Conservation (phyloP, 2,797 vertebrate genomes). For the Pterois miles region DNA sequence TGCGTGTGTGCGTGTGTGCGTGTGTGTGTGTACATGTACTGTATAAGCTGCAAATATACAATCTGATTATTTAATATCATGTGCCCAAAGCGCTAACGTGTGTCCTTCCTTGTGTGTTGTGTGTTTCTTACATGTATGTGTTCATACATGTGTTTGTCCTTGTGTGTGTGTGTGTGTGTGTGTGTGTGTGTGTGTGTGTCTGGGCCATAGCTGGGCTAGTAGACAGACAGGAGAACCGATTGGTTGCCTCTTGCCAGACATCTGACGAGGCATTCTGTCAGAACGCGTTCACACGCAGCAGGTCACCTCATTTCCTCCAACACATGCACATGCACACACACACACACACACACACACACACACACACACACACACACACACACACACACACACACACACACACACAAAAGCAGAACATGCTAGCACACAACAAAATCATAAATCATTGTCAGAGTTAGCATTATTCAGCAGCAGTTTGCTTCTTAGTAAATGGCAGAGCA, state of each 20-base stretch:
- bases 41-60: background rate
- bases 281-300: conserved; percentile 42
- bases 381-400: conserved; percentile 20
- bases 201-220: background rate
- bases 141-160: background rate
- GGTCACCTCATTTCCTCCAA: conserved; percentile 63
- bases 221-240: conserved; percentile 60
- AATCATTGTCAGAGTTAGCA: conserved; percentile 61
- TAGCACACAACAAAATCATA: conserved; percentile 35
- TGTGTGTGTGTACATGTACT: background rate
- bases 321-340: background rate
- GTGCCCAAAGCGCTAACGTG: background rate
- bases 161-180: conserved; percentile 9
- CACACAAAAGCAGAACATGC: conserved; percentile 5
- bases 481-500: conserved; percentile 24
- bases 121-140: conserved; percentile 20
- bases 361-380: conserved; percentile 2
- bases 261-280: conserved; percentile 71
- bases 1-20: too few relatives aligned
- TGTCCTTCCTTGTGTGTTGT: conserved; percentile 16
- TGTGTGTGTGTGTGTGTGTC: conserved; percentile 13
- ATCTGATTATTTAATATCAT: background rate
- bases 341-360: background rate
- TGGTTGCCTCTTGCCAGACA: conserved; percentile 59
- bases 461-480: conserved; percentile 58